Percentiles rank a stretch among this genome's conserved stretches.
Conservation (phyloP, 2,113 vertebrate genomes). For the Pontoporia blainvillei region DNA sequence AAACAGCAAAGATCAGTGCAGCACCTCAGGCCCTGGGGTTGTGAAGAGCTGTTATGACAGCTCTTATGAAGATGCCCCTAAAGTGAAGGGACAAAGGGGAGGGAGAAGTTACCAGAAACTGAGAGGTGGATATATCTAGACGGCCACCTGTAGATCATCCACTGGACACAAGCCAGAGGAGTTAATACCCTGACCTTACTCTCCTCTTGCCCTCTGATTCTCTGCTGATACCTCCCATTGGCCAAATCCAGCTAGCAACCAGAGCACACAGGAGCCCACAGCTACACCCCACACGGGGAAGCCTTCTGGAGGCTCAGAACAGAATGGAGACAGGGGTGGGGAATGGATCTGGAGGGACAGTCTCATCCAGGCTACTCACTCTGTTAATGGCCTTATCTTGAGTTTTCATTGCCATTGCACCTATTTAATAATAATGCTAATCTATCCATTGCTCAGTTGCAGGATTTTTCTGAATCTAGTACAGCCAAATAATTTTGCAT, state of each 20-base stretch:
- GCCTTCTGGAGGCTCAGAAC: neutral
- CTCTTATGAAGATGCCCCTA: neutral
- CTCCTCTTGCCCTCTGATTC: neutral
- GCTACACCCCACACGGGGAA: accelerated
- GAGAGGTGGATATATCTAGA: neutral
- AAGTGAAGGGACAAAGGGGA: neutral
- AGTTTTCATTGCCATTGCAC: neutral
- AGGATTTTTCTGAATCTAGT: constrained; percentile 2
- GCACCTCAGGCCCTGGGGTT: neutral
- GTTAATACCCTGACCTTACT: neutral
- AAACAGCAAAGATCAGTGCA: neutral
- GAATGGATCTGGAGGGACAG: neutral
- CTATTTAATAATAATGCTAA: neutral
- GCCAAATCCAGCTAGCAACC: neutral
- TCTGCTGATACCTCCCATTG: neutral
- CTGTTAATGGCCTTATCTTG: neutral
- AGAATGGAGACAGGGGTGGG: neutral
- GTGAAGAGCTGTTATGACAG: neutral
- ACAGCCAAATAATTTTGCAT: neutral
- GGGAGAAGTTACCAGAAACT: neutral
- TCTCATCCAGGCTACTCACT: neutral
- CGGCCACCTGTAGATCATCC: neutral
- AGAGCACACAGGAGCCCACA: neutral
- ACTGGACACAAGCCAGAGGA: neutral
- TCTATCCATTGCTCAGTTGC: neutral